These are phyloP conservation scores for Melanotus villosus DNA, from an alignment of 2,888 invertebrate genomes.

Conservation along the genomic window DNA sequence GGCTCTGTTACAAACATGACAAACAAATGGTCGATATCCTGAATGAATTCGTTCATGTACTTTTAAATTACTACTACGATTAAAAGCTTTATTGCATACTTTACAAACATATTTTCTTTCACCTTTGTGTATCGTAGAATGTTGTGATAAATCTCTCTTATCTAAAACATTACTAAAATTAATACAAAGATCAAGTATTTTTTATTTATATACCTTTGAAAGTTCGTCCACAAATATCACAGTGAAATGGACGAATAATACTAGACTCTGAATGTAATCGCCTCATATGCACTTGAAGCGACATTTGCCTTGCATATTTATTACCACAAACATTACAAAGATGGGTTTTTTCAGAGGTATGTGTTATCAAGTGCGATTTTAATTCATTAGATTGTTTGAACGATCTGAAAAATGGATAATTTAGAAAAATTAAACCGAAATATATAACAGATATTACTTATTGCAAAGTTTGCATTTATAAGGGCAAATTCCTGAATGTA, in stretches of 20 bases:
- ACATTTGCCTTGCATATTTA: conserved; percentile 29
- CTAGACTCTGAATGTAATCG: conserved; percentile 22
- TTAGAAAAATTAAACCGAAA: too few relatives aligned
- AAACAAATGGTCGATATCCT: conserved; percentile 28
- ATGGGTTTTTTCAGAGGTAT: conserved; percentile 27
- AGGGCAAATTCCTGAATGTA: conserved; percentile 37
- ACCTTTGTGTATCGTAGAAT: conserved; percentile 27
- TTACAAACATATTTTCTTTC: conserved; percentile 33
- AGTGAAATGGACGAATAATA: not conserved
- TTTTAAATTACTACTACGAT: conserved; percentile 37
- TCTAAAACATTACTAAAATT: conserved; percentile 18
- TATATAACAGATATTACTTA: conserved; percentile 23
- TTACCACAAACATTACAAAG: conserved; percentile 26
- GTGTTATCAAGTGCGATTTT: conserved; percentile 34
- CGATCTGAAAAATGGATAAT: conserved; percentile 7
- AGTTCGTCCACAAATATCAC: conserved; percentile 16
- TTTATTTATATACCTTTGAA: conserved; percentile 24
- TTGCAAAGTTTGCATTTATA: conserved; percentile 35
- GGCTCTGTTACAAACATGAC: conserved; percentile 30
- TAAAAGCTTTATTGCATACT: conserved; percentile 33
- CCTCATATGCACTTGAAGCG: conserved; percentile 17
- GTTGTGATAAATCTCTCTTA: conserved; percentile 32
- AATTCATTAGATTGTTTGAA: conserved; percentile 41
- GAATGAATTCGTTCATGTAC: conserved; percentile 39
- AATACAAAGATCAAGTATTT: not conserved